Evolutionary conservation across 2,888 invertebrate species (phyloP).

Genomic region (Caenorhabditis sinica): DNA sequence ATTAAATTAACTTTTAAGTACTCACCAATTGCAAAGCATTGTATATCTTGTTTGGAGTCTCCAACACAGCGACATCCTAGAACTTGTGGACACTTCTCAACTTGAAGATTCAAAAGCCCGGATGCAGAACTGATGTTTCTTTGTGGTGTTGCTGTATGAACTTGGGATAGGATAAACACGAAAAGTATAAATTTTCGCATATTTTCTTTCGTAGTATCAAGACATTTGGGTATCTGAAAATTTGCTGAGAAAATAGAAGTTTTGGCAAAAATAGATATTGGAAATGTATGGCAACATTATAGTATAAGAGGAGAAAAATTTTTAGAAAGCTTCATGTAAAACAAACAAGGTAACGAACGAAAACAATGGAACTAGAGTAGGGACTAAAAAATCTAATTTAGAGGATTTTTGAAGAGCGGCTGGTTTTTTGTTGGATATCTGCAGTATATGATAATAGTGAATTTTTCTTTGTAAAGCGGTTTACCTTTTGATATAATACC

Average conservation of each 20-base stretch:
- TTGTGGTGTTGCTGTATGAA: neutral
- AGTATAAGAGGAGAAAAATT: neutral
- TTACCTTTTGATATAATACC: slow-evolving; percentile 82
- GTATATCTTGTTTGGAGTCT: slow-evolving; percentile 29
- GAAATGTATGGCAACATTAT: slow-evolving; percentile 23
- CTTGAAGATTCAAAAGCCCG: slow-evolving; percentile 15
- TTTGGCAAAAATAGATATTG: neutral
- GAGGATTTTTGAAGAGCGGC: slow-evolving; percentile 61
- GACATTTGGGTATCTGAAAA: slow-evolving; percentile 25
- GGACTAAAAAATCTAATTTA: slow-evolving; percentile 44
- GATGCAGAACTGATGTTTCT: slow-evolving; percentile 2
- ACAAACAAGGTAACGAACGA: slow-evolving; percentile 39
- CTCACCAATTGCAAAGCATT: slow-evolving; percentile 48
- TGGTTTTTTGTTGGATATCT: slow-evolving; percentile 73
- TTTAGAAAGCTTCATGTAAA: neutral
- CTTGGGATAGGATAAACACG: neutral
- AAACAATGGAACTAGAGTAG: slow-evolving; percentile 11
- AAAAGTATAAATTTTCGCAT: slow-evolving; percentile 31
- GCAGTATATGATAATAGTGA: slow-evolving; percentile 6
- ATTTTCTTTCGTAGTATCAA: slow-evolving; percentile 19
- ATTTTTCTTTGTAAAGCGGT: neutral
- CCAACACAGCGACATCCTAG: slow-evolving; percentile 45
- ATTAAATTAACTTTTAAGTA: too few relatives aligned
- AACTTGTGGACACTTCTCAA: slow-evolving; percentile 56
- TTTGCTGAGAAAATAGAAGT: neutral